These are phyloP conservation scores for Atherinomorus stipes DNA, from an alignment of 2,113 vertebrate genomes.

Conservation along the genomic window DNA sequence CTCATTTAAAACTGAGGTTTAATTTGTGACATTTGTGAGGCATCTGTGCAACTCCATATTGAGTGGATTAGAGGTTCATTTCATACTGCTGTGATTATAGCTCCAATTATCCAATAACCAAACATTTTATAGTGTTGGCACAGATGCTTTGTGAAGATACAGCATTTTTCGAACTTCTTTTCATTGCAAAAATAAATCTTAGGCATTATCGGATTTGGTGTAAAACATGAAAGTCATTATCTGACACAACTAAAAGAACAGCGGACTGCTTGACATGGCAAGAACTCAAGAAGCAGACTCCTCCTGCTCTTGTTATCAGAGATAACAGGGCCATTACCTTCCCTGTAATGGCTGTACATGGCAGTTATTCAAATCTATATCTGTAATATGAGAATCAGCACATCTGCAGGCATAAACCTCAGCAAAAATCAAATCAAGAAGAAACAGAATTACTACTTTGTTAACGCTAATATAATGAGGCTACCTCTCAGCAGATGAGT, in stretches of 20 bases:
- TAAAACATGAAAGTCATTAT: constrained; percentile 29
- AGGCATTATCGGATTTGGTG: constrained; percentile 28
- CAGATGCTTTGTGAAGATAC: constrained; percentile 2
- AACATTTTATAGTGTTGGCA: constrained; percentile 2
- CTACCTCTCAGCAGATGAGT: constrained; percentile 33
- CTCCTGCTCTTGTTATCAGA: constrained; percentile 25
- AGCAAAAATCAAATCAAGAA: constrained; percentile 47
- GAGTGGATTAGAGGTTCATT: constrained; percentile 9
- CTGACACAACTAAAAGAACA: constrained; percentile 14
- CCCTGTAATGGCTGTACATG: constrained; percentile 41
- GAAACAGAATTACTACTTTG: constrained; percentile 33
- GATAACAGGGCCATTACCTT: constrained; percentile 39
- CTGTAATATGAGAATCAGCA: constrained; percentile 46
- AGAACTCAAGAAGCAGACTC: constrained; percentile 5
- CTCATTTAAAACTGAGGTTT: background rate
- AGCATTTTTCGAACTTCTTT: constrained; percentile 11
- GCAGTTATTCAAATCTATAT: constrained; percentile 56
- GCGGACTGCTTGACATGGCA: background rate
- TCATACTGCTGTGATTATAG: constrained; percentile 12
- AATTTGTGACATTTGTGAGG: background rate
- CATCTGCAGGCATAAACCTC: constrained; percentile 32
- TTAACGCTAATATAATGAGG: constrained; percentile 40
- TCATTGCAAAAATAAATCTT: constrained; percentile 53
- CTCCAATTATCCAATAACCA: constrained; percentile 13
- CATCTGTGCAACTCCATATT: background rate